A percentile compares a stretch with the other conserved stretches of the same genome.
Evolutionary conservation across 2,888 invertebrate genomes (phyloP).

Genomic region (Aphodius sticticus): DNA sequence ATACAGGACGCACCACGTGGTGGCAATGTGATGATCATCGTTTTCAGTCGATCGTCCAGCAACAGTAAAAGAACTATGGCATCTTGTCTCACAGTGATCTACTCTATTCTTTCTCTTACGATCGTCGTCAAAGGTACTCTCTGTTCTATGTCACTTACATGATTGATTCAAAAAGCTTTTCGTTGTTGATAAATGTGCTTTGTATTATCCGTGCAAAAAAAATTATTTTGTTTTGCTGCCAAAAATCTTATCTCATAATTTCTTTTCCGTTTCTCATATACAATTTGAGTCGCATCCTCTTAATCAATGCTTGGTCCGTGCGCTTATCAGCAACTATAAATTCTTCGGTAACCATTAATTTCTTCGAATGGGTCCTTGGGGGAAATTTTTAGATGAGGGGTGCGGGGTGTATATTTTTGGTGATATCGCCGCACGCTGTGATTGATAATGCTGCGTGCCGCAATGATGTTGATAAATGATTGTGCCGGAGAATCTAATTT

Average conservation of each 20-base stretch:
- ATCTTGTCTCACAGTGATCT: background rate
- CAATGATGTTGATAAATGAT: constrained; percentile 4
- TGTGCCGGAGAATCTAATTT: background rate
- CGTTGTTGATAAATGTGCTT: background rate
- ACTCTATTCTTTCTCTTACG: background rate
- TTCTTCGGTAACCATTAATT: background rate
- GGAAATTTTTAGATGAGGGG: background rate
- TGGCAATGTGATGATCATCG: background rate
- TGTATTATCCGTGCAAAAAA: background rate
- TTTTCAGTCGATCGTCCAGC: background rate
- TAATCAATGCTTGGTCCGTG: no score
- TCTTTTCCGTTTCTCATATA: no score
- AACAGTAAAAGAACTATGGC: background rate
- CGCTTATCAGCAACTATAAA: background rate
- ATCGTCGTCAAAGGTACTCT: background rate
- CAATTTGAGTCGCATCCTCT: no score
- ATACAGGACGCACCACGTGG: background rate
- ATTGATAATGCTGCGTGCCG: background rate
- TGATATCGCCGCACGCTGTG: background rate
- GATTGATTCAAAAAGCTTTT: background rate
- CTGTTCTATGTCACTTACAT: background rate
- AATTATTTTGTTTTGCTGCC: background rate
- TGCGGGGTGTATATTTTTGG: background rate
- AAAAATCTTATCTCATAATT: no score
- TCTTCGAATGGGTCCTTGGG: background rate